Evolutionary conservation across 2,797 vertebrate genomes (phyloP).

Genomic region (Dicrostonyx torquatus): DNA sequence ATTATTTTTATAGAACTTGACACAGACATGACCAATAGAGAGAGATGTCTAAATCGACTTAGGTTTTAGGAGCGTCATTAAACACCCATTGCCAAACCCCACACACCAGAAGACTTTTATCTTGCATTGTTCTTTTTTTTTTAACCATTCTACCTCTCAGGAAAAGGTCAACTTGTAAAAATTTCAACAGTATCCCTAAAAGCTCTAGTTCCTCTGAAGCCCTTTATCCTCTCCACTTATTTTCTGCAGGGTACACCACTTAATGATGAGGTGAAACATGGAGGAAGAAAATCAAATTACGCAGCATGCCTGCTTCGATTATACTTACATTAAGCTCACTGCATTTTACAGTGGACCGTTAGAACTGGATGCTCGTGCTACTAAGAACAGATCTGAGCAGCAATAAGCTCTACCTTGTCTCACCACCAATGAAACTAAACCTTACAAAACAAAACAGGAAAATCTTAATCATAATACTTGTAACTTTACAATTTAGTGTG

Average conservation of each 20-base stretch:
- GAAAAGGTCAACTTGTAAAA: slow-evolving; percentile 44
- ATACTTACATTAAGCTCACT: not conserved
- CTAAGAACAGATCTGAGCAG: not conserved
- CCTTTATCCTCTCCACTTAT: not conserved
- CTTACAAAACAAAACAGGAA: not conserved
- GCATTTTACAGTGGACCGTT: slow-evolving; percentile 22
- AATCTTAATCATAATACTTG: not conserved
- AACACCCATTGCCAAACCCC: not conserved
- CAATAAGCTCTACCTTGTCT: not conserved
- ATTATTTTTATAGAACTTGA: slow-evolving; percentile 43
- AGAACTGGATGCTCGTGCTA: not conserved
- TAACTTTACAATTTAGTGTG: slow-evolving; percentile 45
- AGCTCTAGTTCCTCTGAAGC: slow-evolving; percentile 31
- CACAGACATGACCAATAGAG: not conserved
- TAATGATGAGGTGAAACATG: slow-evolving; percentile 44
- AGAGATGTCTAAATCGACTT: slow-evolving; percentile 23
- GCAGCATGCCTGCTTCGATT: not conserved
- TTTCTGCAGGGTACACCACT: not conserved
- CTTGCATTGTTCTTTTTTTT: slow-evolving; percentile 3
- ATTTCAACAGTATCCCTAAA: slow-evolving; percentile 17
- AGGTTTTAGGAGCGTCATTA: slow-evolving; percentile 26
- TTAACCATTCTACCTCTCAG: not conserved
- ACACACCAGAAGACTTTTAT: not conserved
- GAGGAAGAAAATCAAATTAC: slow-evolving; percentile 44
- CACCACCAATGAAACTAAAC: slow-evolving; percentile 7